Evolutionary conservation across 2,888 invertebrate genomes (phyloP), one percentile per base, ranked within the genome.

Genomic region (Branchinecta sandiegonensis): DNA sequence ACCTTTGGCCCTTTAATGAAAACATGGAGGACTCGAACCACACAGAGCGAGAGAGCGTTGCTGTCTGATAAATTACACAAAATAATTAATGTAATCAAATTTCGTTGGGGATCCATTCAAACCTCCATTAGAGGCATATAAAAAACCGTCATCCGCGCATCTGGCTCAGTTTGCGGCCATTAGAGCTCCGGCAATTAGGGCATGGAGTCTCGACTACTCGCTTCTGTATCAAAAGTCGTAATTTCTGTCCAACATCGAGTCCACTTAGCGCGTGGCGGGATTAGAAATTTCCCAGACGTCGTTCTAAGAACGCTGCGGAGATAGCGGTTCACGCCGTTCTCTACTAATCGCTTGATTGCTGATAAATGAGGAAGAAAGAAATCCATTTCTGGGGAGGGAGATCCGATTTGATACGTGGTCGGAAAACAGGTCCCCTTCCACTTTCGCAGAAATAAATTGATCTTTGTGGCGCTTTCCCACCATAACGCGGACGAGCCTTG

Each of bases 221-320:
- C 63, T 56, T 56, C 63, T 56, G 9, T 56, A 56, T 56, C 63
- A 23, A 56, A 23, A 56, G 63, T 23, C 23, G 63, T 56, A 56
- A 56, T 56, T 56, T 56, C 23, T 9, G 23, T 56, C 23, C 63
- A 56, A 56, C 63, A 56, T 56, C 63, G 63, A 56, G 63, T 56
- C 23, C 63, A 56, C 63, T 56, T 56, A 56, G 63, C 63, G 63
- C 63, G 63, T 56, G 63, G 11, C 63, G n/a, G 63, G 63, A n/a
- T 56, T 56, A 56, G 63, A 56, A 56, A 56, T 10, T 56, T 56
- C 23, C 63, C 63, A 56, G 63, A 56, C 11, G 11, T 9, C 63
- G 23, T n/a, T 56, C 23, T 17, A 56, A 23, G 23, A 56, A 56
- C 10, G 63, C 63, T 23, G 63, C n/a, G 63, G 23, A 17, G 63